Evolutionary conservation across 37 sponge, comb jelly and placozoan genomes (phyloP).

Genomic region (Mnemiopsis leidyi): DNA sequence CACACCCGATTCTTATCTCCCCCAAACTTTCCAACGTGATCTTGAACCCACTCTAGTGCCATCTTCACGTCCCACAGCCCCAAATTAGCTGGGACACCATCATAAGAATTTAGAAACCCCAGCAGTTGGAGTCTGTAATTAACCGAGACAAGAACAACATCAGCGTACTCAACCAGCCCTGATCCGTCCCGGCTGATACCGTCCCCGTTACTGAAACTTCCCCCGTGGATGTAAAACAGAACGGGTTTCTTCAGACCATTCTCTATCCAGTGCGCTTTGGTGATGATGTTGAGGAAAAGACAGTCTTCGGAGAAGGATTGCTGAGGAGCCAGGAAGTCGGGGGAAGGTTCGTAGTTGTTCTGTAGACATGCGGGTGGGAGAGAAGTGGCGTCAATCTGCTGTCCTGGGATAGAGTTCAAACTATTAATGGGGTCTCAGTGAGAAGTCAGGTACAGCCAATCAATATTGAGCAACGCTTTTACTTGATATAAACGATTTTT

Average conservation of each 20-base stretch:
- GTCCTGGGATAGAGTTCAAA: background rate
- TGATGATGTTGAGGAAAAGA: conserved; percentile 62
- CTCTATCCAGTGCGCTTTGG: background rate
- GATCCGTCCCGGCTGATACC: conserved; percentile 61
- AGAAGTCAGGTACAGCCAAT: too few relatives aligned
- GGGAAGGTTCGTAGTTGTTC: background rate
- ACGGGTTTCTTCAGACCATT: background rate
- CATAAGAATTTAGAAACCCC: background rate
- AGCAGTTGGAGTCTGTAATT: conserved; percentile 51
- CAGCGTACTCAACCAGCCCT: background rate
- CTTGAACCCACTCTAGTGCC: conserved; percentile 64
- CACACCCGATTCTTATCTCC: conserved; percentile 25
- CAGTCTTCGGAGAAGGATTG: conserved; percentile 60
- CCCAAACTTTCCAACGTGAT: conserved; percentile 11
- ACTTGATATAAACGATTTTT: too few relatives aligned
- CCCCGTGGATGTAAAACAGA: conserved; percentile 66
- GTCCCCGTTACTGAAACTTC: conserved; percentile 62
- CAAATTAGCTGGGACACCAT: conserved; percentile 24
- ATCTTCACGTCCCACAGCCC: conserved; percentile 25
- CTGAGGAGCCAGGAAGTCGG: conserved; percentile 26
- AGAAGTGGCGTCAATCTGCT: background rate
- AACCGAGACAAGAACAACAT: conserved; percentile 49
- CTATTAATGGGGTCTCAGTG: too few relatives aligned
- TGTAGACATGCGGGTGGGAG: conserved; percentile 18
- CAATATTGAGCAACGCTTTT: too few relatives aligned